Evolutionary conservation across 2,888 invertebrate genomes (phyloP), one percentile per base, ranked within the genome.

Genomic region (Chouioia cunea): DNA sequence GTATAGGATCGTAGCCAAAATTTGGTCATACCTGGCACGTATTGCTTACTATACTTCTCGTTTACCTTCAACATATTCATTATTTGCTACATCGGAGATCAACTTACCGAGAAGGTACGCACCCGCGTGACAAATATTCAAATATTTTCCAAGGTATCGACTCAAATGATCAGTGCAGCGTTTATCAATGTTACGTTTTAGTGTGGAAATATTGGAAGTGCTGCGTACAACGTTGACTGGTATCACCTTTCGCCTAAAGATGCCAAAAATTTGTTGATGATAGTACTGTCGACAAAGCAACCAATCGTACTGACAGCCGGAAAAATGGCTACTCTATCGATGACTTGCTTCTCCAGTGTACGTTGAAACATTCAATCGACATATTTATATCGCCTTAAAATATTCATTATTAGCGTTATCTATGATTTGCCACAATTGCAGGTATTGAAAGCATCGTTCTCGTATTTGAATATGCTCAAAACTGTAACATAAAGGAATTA

Each of bases 261-360:
- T 16, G 66, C 75, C 4, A 64, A 63, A 6, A 71, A 76, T 15
- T 59, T 81, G 22, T 73, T 68, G 27, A 70, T 79, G 6, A 73
- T 77, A 15, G 76, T 80, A 4, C 70, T 76, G 3, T 75, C 76
- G 44, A 66, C 80, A 2, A 67, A 70, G 12, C 74, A 69, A 8
- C 79, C 81, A 2, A 73, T 76, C 2, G 71, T 64, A 0, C 66
- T 81, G 0, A 78, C 78, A 4, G 82, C 79, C 3, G 80, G 79
- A 2, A 79, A 77, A 65, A 27, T 81, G 60, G 75, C 78, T 6
- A 75, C 74, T 47, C 67, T 82, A 2, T 80, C 80, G 4, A 67
- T 81, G 23, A 70, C 58, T 58, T 78, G 75, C 64, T 82, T 82
- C 66, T 75, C 75, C n/a, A 74, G 76, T 14, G 82, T 81, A 69